Percentiles rank a stretch among this genome's conserved stretches.
phyloP scores from a whole-genome alignment of 2,113 vertebrate genomes.

The Mesoclemmys tuberculata region DNA sequence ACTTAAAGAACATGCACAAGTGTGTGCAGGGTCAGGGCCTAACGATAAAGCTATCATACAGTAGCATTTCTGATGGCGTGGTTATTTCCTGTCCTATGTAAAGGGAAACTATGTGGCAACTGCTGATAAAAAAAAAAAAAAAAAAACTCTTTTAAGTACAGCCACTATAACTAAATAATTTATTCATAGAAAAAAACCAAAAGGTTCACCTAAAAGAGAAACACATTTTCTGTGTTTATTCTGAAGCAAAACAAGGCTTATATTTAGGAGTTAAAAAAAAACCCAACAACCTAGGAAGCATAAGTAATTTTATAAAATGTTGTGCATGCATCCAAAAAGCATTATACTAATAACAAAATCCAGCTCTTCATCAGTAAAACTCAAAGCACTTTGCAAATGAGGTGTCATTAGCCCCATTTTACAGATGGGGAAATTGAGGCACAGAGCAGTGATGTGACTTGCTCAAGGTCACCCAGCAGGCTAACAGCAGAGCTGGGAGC shows the following conservation, averaged over 20 bases:
- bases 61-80: background rate
- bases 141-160: background rate
- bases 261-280: background rate
- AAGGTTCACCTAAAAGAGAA: background rate
- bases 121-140: background rate
- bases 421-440: background rate
- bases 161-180: background rate
- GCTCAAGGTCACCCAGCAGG: background rate
- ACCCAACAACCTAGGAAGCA: rapidly evolving
- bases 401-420: background rate
- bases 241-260: background rate
- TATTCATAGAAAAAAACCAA: background rate
- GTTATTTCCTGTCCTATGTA: background rate
- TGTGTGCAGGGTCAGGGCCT: background rate
- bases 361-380: background rate
- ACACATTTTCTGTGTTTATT: background rate
- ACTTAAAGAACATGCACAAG: background rate
- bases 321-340: background rate
- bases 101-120: background rate
- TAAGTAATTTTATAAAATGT: background rate
- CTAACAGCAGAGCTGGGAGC: background rate
- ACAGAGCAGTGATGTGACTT: background rate
- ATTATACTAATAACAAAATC: background rate
- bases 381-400: background rate
- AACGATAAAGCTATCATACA: background rate